Evolutionary conservation across 2,113 vertebrate species (phyloP), one percentile per base, ranked within the genome.

Genomic region (Lagopus leucura): DNA sequence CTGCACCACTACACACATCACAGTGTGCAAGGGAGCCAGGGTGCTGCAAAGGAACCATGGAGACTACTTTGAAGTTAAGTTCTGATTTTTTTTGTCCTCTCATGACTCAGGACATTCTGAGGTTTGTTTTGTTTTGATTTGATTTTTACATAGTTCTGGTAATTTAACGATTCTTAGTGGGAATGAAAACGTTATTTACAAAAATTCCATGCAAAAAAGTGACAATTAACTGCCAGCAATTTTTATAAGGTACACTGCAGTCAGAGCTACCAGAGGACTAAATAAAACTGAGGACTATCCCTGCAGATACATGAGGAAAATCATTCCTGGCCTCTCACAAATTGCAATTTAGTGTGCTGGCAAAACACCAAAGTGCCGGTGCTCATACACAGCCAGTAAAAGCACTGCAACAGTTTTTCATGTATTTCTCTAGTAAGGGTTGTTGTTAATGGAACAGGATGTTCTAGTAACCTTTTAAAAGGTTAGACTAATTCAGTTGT

Each of bases 111-210:
- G 70, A 64, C 80, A n/a, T 79, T 89, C 71, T 70, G 34, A 45
- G 42, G 30, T 63, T 38, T 11, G 25, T 40, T 54, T 17, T 28
- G 52, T 54, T 52, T 27, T 50, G 22, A 20, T 52, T 27, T 50
- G 22, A 20, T 82, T 82, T 93, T 70, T 70, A 70, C 81, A 71
- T 67, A 91, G 86, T 54, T 89, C 82, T 95, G 86, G 70, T 70
- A 92, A 96, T 92, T 45, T 57, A 79, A 74, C 42, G 38, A 91
- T 88, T 90, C 67, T 85, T 17, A 1, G 42, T 58, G 42, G 78
- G 86, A 63, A 91, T n/a, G n/a, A 91, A 89, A 86, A 71, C 8
- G 32, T 57, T 92, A 74, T 94, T 89, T 78, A 48, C 36, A 78
- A 80, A 86, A 71, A 34, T 72, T 24, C 45, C 69, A 61, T 86